These are phyloP conservation scores for Eurosta solidaginis DNA, from an alignment of 1,140 invertebrate species.

Conservation along the genomic window DNA sequence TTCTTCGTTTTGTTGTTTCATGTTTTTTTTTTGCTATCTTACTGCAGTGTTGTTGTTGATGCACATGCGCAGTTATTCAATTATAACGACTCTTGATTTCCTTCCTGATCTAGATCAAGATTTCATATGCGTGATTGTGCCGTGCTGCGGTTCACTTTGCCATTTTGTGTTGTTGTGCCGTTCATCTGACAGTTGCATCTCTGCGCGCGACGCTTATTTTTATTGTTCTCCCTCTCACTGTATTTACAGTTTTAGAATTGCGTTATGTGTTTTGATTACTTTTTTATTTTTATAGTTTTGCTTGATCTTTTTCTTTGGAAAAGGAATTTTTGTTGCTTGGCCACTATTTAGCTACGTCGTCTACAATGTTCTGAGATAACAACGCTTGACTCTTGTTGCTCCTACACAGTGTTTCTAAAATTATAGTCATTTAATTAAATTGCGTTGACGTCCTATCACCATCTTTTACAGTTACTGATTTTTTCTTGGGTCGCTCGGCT, in stretches of 20 bases:
- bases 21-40: not conserved
- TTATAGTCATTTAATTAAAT: constrained; percentile 6
- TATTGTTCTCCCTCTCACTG: too few species aligned
- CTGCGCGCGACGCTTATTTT: not conserved
- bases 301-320: not conserved
- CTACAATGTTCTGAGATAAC: not conserved
- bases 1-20: not conserved
- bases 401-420: not conserved
- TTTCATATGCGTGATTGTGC: constrained; percentile 35
- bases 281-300: not conserved
- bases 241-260: constrained; percentile 4
- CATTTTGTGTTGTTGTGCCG: not conserved
- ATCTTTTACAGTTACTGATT: not conserved
- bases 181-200: not conserved
- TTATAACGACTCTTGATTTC: constrained; percentile 61
- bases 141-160: constrained; percentile 20
- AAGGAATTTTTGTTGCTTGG: not conserved
- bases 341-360: not conserved
- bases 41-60: not conserved
- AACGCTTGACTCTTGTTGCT: not conserved
- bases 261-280: not conserved
- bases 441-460: not conserved
- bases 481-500: too few species aligned
- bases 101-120: constrained; percentile 59
- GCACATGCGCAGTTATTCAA: constrained; percentile 55